These are phyloP conservation scores for Stichopus chloronotus DNA, from an alignment of 35 echinoderm and acorn worm genomes.

Conservation along the genomic window DNA sequence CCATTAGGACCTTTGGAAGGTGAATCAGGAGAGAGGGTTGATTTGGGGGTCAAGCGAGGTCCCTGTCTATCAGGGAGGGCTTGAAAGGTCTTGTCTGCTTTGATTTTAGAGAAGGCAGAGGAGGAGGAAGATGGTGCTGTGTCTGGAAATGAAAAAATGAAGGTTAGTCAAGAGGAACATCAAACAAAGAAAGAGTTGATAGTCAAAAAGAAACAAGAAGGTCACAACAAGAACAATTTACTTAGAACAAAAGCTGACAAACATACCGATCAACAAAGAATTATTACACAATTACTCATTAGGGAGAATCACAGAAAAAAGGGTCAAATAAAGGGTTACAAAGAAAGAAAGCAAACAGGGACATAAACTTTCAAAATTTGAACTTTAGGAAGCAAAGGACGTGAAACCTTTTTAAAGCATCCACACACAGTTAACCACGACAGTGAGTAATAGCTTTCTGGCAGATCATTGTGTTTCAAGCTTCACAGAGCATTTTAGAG, in stretches of 20 bases:
- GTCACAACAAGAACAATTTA: neutral
- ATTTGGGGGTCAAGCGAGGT: slow-evolving; percentile 30
- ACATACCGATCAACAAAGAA: no score
- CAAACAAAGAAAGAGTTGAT: neutral
- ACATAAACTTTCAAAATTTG: no score
- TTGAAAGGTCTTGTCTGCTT: slow-evolving; percentile 56
- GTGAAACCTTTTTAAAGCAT: no score
- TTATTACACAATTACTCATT: no score
- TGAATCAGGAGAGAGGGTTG: slow-evolving; percentile 52
- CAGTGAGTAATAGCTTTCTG: no score
- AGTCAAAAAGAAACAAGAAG: neutral
- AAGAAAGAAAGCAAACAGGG: no score
- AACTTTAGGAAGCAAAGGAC: no score
- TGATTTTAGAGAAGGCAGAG: slow-evolving; percentile 54
- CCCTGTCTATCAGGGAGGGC: slow-evolving; percentile 48
- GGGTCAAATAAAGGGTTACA: no score
- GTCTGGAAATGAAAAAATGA: slow-evolving; percentile 34
- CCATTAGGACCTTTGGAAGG: slow-evolving; percentile 38
- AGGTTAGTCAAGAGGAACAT: neutral
- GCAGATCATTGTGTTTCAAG: no score
- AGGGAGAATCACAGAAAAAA: no score
- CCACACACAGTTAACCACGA: no score
- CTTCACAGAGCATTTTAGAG: no score
- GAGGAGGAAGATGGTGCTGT: slow-evolving; percentile 44
- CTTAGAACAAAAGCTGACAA: neutral